Evolutionary conservation across 2,797 vertebrate species (phyloP), one percentile per base, ranked within the genome.

Genomic region (Menidia menidia): DNA sequence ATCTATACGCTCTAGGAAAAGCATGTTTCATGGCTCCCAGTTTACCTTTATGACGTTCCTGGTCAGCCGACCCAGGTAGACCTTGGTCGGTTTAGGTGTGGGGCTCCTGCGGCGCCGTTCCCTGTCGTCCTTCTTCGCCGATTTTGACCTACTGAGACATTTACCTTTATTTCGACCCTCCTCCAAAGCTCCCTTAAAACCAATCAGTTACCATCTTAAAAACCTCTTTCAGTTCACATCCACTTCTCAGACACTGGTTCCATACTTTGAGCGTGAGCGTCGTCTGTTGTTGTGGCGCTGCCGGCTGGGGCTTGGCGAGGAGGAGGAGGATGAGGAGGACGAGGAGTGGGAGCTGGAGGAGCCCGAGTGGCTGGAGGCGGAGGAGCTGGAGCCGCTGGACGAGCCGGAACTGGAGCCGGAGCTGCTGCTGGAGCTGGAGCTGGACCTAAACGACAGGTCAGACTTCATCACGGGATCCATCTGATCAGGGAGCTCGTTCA

Each of bases 271-370:
- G 50, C 95, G 94, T 0, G 97, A 97, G 0, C 96, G 96, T 7
- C 96, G 90, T 66, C 95, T 93, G 87, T 97, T 97, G 89, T 97
- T 96, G 3, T 97, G 96, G 3, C 96, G 94, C 50, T 96, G 95
- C 6, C 96, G 94, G 66, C 94, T 96, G 1, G 95, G 95, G 80
- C 95, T 97, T 0, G 96, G 96, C 0, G 96, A 97, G 25, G 96
- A 97, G 39, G 89, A 87, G 0, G 86, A 89, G 0, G 96, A 97
- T 81, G 96, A 97, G 6, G 96, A 97, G 31, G 96, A 97, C 52
- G 96, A 98, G 51, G 96, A 97, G 15, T 94, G 95, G 0, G 97
- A 96, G 86, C 95, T 97, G 60, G 97, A 97, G 13, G 96, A 97
- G 43, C 97, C 96, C 0, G 96, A 97, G 73, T 95, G 95, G 88